phyloP scores from a whole-genome alignment of 2,888 invertebrate genomes.

The Antheraea yamamai region DNA sequence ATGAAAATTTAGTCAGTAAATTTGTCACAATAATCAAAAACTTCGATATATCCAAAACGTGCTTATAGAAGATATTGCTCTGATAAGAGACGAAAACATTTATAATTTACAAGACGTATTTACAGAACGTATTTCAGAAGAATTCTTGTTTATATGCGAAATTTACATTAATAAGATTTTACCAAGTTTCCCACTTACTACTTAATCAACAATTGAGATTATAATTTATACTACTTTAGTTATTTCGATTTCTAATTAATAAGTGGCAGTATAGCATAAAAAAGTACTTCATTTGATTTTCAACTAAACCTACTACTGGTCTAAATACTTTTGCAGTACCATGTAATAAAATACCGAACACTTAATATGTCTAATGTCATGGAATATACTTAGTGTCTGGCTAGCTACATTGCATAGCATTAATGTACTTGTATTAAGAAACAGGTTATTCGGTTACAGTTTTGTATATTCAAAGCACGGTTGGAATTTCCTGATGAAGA shows the following conservation, averaged over 20 bases:
- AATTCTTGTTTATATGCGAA: neutral
- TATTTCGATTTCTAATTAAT: neutral
- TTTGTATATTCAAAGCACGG: conserved; percentile 52
- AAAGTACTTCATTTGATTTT: neutral
- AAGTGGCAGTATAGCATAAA: neutral
- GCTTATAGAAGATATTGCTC: neutral
- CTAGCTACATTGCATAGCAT: neutral
- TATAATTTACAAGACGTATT: neutral
- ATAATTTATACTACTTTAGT: neutral
- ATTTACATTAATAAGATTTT: neutral
- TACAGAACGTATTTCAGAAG: neutral
- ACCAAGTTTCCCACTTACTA: neutral
- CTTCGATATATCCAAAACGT: neutral
- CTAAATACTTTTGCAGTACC: neutral
- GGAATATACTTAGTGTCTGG: neutral
- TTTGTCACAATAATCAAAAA: too few relatives aligned
- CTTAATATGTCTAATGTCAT: neutral
- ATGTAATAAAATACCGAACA: neutral
- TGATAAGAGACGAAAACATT: too few relatives aligned
- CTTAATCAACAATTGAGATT: neutral
- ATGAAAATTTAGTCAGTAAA: too few relatives aligned
- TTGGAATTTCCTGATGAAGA: conserved; percentile 53
- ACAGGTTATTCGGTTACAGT: conserved; percentile 6
- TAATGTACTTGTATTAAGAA: neutral
- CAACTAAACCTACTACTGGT: neutral